Percentiles rank a stretch among this genome's conserved stretches.
Evolutionary conservation across 2,113 vertebrate genomes (phyloP).

Genomic region (Cichladusa arquata): DNA sequence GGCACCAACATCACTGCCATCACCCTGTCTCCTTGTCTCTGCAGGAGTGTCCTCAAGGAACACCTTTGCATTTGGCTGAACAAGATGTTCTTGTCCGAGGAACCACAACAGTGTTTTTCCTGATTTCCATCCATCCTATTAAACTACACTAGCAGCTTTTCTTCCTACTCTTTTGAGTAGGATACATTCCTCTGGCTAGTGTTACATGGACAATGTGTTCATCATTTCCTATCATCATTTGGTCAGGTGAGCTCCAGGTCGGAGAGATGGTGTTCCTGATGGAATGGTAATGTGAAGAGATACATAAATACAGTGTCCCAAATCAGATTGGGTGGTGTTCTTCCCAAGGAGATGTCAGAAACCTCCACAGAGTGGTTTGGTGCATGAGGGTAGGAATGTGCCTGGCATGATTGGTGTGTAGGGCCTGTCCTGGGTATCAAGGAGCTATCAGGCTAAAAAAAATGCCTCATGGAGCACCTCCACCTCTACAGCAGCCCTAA

Average conservation of each 20-base stretch:
- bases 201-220: not conserved
- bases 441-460: not conserved
- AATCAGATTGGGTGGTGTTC: not conserved
- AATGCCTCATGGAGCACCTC: not conserved
- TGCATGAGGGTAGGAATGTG: not conserved
- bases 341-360: not conserved
- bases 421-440: not conserved
- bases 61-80: constrained; percentile 30
- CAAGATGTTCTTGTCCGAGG: constrained; percentile 9
- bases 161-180: not conserved
- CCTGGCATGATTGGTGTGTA: not conserved
- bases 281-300: not conserved
- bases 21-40: not conserved
- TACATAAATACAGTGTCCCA: not conserved
- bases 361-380: not conserved
- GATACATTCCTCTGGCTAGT: not conserved
- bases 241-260: not conserved
- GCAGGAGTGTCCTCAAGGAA: constrained; percentile 11
- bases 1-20: not conserved
- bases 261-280: not conserved
- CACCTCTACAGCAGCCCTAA: not conserved
- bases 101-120: not conserved
- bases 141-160: not conserved
- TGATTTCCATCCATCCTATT: not conserved
- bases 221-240: not conserved